phyloP scores from a whole-genome alignment of 2,797 vertebrate species.

The Hozukius guyotensis region DNA sequence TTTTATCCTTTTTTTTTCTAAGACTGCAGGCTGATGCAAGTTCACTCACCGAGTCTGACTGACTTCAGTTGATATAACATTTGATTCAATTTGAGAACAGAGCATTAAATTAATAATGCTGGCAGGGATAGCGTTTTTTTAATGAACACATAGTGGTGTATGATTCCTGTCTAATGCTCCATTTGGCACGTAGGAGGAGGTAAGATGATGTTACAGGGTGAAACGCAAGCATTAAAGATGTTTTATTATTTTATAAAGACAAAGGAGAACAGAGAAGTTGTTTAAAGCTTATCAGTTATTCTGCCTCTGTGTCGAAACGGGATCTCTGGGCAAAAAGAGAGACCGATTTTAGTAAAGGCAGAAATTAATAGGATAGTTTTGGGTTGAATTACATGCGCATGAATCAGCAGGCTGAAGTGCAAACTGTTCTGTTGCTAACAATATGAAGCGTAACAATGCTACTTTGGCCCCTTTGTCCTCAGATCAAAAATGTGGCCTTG shows the following conservation, averaged over 20 bases:
- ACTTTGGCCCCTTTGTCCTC: conserved; percentile 17
- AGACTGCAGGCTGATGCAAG: conserved; percentile 15
- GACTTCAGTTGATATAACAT: conserved; percentile 28
- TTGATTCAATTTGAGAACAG: conserved; percentile 51
- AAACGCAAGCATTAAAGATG: conserved; percentile 31
- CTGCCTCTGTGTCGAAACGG: background rate
- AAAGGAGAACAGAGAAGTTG: conserved; percentile 7
- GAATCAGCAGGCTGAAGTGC: conserved; percentile 15
- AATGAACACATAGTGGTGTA: conserved; percentile 40
- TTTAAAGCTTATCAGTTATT: conserved; percentile 11
- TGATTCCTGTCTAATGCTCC: conserved; percentile 44
- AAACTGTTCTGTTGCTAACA: conserved; percentile 9
- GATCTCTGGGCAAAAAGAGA: background rate
- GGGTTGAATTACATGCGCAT: conserved; percentile 5
- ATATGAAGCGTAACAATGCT: background rate
- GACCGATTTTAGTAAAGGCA: background rate
- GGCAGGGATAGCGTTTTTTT: conserved; percentile 27
- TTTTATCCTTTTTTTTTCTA: background rate
- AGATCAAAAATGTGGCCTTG: conserved; percentile 8
- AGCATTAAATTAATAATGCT: conserved; percentile 49
- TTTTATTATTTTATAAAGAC: conserved; percentile 26
- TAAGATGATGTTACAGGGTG: conserved; percentile 47
- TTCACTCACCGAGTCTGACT: conserved; percentile 3
- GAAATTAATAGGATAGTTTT: background rate
- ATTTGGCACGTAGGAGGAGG: conserved; percentile 41